Evolutionary conservation across 2,797 vertebrate genomes (phyloP).

Genomic region (Dendrocincla tyrannina): DNA sequence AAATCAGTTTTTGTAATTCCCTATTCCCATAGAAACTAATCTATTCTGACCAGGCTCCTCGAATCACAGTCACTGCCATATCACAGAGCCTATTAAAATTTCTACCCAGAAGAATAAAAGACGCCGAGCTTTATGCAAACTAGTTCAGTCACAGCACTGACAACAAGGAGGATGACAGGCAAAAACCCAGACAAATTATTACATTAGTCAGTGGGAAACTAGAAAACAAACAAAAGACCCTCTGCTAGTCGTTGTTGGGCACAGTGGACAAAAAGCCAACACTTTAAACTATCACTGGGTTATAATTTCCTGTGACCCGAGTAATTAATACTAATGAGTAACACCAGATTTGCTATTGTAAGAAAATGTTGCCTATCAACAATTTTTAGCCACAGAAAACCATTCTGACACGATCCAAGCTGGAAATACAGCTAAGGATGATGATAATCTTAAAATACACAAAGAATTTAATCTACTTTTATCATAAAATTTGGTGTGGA

Average conservation of each 20-base stretch:
- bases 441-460: neutral
- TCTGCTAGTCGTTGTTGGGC: neutral
- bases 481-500: neutral
- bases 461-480: neutral
- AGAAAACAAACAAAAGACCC: constrained; percentile 49
- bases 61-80: constrained; percentile 12
- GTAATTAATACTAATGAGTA: neutral
- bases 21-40: constrained; percentile 26
- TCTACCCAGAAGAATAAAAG: constrained; percentile 26
- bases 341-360: neutral
- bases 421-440: neutral
- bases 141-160: neutral
- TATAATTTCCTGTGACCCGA: neutral
- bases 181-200: constrained; percentile 22
- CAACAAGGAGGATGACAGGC: neutral
- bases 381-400: neutral
- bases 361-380: neutral
- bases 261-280: neutral
- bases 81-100: constrained; percentile 41
- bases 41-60: constrained; percentile 37
- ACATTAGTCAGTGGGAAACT: constrained; percentile 31
- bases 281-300: neutral
- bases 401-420: neutral
- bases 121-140: neutral
- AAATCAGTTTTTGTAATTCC: constrained; percentile 4